These are phyloP conservation scores for Mycetomoellerius zeteki DNA, from an alignment of 1,140 invertebrate species.

Conservation along the genomic window DNA sequence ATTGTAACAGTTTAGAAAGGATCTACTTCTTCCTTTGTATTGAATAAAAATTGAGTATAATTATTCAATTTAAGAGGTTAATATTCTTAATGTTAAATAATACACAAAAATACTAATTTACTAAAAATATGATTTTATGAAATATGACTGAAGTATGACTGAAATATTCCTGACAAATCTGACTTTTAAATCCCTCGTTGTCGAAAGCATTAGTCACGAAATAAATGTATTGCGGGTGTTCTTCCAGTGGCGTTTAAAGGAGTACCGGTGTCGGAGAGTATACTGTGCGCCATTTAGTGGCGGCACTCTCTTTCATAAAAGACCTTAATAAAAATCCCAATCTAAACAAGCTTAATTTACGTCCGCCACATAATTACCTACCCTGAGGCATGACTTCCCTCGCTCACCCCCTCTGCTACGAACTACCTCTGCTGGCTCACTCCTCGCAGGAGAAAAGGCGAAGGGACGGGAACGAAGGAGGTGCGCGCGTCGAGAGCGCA, in stretches of 20 bases:
- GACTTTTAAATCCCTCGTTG: conserved; percentile 22
- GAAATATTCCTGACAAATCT: neutral
- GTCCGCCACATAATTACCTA: conserved; percentile 87
- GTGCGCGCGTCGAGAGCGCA: conserved; percentile 79
- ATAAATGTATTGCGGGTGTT: conserved; percentile 35
- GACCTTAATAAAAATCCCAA: conserved; percentile 87
- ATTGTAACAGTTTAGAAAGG: neutral
- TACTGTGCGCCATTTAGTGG: conserved; percentile 81
- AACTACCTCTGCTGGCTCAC: conserved; percentile 70
- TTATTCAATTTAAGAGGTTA: neutral
- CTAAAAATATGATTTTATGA: neutral
- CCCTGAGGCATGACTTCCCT: conserved; percentile 77
- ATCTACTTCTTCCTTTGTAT: neutral
- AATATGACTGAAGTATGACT: too few species aligned
- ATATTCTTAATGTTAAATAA: neutral
- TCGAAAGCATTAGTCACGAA: conserved; percentile 14
- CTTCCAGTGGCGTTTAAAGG: conserved; percentile 73
- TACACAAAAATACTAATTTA: neutral
- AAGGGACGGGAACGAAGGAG: conserved; percentile 55
- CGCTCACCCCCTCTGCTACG: conserved; percentile 44
- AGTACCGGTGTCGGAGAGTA: conserved; percentile 71
- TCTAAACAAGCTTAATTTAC: conserved; percentile 88
- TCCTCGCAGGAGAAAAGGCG: conserved; percentile 66
- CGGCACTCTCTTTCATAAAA: conserved; percentile 83
- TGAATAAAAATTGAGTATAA: neutral